Evolutionary conservation across 1,140 invertebrate species (phyloP), one percentile per base, ranked within the genome.

Genomic region (Penaeus chinensis): DNA sequence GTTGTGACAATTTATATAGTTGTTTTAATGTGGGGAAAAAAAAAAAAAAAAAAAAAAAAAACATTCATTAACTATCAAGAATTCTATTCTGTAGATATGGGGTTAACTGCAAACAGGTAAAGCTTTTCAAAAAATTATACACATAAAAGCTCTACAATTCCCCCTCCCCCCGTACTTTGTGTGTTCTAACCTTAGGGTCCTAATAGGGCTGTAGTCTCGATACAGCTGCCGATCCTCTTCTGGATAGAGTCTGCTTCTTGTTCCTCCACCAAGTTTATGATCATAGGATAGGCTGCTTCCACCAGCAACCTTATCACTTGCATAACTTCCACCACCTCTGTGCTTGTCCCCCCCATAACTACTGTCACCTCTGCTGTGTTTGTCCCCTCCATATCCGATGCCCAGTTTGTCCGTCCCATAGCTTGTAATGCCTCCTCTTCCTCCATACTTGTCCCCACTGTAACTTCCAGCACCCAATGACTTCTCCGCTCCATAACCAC

Each of bases 191-290:
- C 86, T 87, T 80, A 60, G 32, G 63, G 69, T 77, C 22, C 71
- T 69, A 32, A 60, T 37, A 32, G 86, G 32, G 20, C 69, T 65
- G 80, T 87, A 87, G 71, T 82, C 69, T 27, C 66, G 71, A 54
- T 87, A 87, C 19, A 54, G 27, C 60, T 62, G 86, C 0, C 86
- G 86, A 60, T 77, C 78, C 37, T 87, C 86, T 7, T 82, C 86
- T 11, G 80, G 80, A 24, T 87, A 87, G 3, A 83, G 22, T 37
- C 80, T 82, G 32, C 47, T 65, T 60, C 86, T 76, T 63, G 80
- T 22, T 20, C 71, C 71, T 27, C 62, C 71, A 27, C n/a, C 71
- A 37, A 37, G 0, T 32, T 87, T 87, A 37, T 27, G 42, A 47
- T 87, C 86, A 54, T 37, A 32, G 42, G 82, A 83, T 22, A 80